Base-by-base conservation (phyloP, 2,888 invertebrate species). In the Papilio demoleus region DNA sequence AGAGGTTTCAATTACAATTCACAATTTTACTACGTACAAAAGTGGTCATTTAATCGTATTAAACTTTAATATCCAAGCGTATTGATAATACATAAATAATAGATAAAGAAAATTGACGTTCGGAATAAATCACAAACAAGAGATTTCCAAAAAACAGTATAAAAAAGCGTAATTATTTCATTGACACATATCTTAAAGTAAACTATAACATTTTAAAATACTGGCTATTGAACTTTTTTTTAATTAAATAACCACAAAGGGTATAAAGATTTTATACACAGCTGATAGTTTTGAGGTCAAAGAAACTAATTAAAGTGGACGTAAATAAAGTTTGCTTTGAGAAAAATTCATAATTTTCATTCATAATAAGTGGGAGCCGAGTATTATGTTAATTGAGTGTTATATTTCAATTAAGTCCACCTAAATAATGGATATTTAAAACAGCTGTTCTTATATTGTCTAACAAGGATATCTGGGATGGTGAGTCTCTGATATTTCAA, bases 251-350 rank as follows among this genome's bases (percentile, higher is more conserved):
- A 22, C 22, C 34, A 67, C 59, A 64, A 38, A 50, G 42, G 14
- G 34, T 27, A 58, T 42, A 67, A 53, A 31, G 17, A 62, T 63
- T 63, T 68, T 45, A 34, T 62, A 58, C 4, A 63, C 14, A 36
- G 27, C 17, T 24, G 19, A 17, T 61, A 66, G 60, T 62, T 58
- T 63, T 17, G 38, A 59, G 68, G 58, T 68, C 64, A 58, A 64
- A 68, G 68, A 68, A 68, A 68, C 47, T 59, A 68, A 68, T 68
- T 68, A 68, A 63, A 64, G 68, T 38, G 68, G 64, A 58, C 47
- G 63, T 9, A 31, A n/a, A n/a, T n/a, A n/a, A 36, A 62, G 61
- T 62, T 27, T 45, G 47, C 68, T 68, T 59, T 68, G 68, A 68
- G 64, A 24, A 42, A 63, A 64, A 68, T 27, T 36, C 36, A 8